A percentile compares a stretch with the other conserved stretches of the same genome.
Evolutionary conservation across 2,113 vertebrate genomes (phyloP).

Genomic region (Hippolais icterina): DNA sequence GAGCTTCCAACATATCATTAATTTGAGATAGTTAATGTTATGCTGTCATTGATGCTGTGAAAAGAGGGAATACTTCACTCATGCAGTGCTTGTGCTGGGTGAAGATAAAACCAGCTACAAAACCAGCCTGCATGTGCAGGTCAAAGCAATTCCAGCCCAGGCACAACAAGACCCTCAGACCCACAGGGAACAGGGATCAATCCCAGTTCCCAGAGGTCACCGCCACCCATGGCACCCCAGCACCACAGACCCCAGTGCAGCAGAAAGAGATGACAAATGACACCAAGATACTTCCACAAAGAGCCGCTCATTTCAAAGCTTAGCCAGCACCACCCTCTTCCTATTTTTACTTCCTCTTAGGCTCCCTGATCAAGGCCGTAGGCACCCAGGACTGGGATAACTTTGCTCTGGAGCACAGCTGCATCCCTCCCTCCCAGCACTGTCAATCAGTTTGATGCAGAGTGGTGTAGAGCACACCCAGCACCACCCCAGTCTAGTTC

Average conservation of each 20-base stretch:
- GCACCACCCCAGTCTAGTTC: background rate
- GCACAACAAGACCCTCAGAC: fast-evolving
- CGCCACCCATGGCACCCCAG: background rate
- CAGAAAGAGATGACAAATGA: background rate
- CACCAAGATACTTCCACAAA: background rate
- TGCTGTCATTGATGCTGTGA: background rate
- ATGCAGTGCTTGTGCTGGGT: background rate
- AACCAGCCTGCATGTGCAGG: background rate
- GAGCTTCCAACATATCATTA: slow-evolving; percentile 46
- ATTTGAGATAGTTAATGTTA: background rate
- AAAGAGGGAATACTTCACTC: background rate
- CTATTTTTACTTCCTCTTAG: background rate
- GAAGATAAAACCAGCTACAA: background rate
- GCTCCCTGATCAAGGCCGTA: background rate
- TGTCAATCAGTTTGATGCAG: background rate
- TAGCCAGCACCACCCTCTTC: background rate
- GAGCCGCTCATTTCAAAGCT: background rate
- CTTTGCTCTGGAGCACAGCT: background rate
- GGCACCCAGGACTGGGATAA: background rate
- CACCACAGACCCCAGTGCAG: background rate
- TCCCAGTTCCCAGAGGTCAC: background rate
- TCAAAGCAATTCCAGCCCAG: background rate
- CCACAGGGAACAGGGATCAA: background rate
- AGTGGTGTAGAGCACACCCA: background rate
- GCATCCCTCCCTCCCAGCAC: background rate